Evolutionary conservation across 2,888 invertebrate genomes (phyloP), one percentile per base, ranked within the genome.

Genomic region (Dasypolia templi): DNA sequence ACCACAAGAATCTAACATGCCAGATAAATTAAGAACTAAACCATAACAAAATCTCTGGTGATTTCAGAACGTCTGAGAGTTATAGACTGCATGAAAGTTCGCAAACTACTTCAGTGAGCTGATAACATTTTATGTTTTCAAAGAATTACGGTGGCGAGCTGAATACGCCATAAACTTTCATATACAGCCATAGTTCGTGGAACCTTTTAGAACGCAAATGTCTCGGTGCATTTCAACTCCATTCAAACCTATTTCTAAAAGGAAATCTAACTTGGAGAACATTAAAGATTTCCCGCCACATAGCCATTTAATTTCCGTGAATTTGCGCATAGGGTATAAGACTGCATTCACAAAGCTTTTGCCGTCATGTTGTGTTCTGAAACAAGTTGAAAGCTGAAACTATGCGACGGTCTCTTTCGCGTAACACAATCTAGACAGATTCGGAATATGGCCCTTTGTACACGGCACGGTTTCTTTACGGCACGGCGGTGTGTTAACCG

Each of bases 171-270:
- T 93, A 92, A 92, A 93, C 87, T 93, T 94, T 91, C 90, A 92
- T 92, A 90, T 86, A 88, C 89, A 85, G 82, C 89, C 88, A 88
- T 89, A 89, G 89, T 88, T 81, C 79, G 81, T 77, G 87, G 89
- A 91, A 90, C 92, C 92, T 92, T 93, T 94, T 92, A 90, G 90
- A 92, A 95, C 94, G 94, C 94, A 95, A 95, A 95, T 95, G 92
- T 92, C 92, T 89, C 88, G 77, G 87, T 92, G 93, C 93, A 94
- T 93, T 94, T 92, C 93, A 89, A 89, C 90, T 92, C 92, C 90
- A 91, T 94, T 93, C 91, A 93, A 90, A 94, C 93, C 92, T 93
- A 93, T 94, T 94, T 92, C 92, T 92, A 90, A 92, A 92, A 92
- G 80, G 91, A 90, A 88, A 91, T 89, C 92, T 92, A 91, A 93